phyloP scores from a whole-genome alignment of 2,113 vertebrate genomes.

The Leptosomus discolor region DNA sequence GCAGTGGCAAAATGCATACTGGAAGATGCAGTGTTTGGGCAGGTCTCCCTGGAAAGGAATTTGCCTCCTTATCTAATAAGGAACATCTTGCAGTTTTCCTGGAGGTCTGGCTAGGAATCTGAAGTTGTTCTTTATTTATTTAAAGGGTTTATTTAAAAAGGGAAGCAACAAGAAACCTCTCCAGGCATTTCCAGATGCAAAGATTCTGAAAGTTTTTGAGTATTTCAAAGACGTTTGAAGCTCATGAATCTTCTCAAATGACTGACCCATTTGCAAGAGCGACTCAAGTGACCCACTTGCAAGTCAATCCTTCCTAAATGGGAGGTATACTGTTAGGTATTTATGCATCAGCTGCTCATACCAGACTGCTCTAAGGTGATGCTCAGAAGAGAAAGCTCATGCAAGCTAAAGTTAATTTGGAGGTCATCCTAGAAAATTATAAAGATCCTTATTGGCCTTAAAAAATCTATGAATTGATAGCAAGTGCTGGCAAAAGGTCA shows the following conservation, averaged over 20 bases:
- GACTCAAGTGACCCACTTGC: neutral
- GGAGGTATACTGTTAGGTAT: neutral
- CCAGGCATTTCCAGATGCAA: neutral
- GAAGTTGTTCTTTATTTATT: neutral
- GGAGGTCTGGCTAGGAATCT: neutral
- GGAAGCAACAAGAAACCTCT: neutral
- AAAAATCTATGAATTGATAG: neutral
- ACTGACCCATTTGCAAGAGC: no score
- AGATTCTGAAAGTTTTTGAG: neutral
- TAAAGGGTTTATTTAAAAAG: neutral
- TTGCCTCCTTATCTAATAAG: neutral
- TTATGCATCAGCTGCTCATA: neutral
- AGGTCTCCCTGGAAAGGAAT: neutral
- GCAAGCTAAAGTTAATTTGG: neutral
- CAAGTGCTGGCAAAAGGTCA: neutral
- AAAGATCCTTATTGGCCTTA: neutral
- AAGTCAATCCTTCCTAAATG: neutral
- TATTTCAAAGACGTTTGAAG: neutral
- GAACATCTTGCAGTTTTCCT: neutral
- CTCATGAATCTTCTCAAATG: neutral
- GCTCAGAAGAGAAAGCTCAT: neutral
- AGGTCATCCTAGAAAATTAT: neutral
- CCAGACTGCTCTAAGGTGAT: neutral
- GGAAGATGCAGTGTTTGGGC: neutral
- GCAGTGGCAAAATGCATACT: accelerated